A percentile compares a stretch with the other conserved stretches of the same genome.
Conservation (phyloP, 2,113 vertebrate genomes). For the human region DNA sequence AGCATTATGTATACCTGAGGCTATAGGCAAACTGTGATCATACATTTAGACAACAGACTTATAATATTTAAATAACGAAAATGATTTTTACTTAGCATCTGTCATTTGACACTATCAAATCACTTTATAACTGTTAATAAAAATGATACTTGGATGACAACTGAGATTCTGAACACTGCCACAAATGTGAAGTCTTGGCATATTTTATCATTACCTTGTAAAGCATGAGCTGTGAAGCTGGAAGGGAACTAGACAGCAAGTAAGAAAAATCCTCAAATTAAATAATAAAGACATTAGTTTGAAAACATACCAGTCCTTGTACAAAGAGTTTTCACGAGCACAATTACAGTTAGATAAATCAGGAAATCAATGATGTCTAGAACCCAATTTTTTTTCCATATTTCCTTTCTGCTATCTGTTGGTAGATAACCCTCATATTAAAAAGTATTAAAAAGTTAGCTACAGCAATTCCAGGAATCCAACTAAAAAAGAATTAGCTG, state of each 20-base stretch:
- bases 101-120: neutral
- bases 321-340: neutral
- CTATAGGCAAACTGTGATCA: neutral
- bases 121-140: conserved; percentile 23
- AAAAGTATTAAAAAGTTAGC: neutral
- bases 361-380: neutral
- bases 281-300: neutral
- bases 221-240: neutral
- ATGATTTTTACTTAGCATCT: conserved; percentile 1
- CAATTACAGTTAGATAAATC: neutral
- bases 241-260: neutral
- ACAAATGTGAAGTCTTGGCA: conserved; percentile 24
- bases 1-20: neutral
- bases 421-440: neutral
- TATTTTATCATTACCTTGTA: conserved; percentile 18
- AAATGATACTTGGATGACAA: neutral
- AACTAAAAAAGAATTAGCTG: neutral
- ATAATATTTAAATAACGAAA: conserved; percentile 16
- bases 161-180: neutral
- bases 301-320: neutral
- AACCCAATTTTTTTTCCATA: neutral
- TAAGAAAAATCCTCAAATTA: neutral
- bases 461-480: neutral
- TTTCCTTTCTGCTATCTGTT: neutral
- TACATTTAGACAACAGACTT: neutral